phyloP scores from a whole-genome alignment of 2,797 vertebrate genomes.

The Hippopotamyrus pictus region DNA sequence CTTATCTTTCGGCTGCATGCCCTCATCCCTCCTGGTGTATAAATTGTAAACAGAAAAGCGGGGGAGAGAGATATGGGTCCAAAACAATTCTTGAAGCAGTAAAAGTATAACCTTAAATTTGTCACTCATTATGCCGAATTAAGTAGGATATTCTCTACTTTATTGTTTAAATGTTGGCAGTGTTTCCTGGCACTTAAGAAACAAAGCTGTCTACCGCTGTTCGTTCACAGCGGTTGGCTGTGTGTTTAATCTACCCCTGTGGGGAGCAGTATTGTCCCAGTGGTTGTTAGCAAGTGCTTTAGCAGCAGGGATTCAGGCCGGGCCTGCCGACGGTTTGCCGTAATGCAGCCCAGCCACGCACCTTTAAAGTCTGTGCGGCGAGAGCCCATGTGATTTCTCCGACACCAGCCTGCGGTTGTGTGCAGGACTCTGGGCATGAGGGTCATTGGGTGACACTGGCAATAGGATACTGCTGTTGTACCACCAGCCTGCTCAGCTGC shows the following conservation, averaged over 20 bases:
- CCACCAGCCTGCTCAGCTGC: not conserved
- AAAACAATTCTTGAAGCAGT: not conserved
- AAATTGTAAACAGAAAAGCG: slow-evolving; percentile 13
- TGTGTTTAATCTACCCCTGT: not conserved
- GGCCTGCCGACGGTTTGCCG: not conserved
- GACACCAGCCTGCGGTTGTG: not conserved
- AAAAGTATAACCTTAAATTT: not conserved
- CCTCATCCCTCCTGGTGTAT: slow-evolving; percentile 9
- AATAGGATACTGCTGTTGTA: not conserved
- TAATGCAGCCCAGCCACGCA: not conserved
- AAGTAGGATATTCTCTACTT: not conserved
- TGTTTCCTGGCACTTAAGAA: not conserved
- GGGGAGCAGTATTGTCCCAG: not conserved
- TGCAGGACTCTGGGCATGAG: not conserved
- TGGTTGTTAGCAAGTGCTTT: not conserved
- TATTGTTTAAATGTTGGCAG: not conserved
- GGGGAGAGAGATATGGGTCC: not conserved
- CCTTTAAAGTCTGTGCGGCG: not conserved
- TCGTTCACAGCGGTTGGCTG: not conserved
- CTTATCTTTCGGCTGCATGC: not conserved
- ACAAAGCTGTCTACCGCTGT: not conserved
- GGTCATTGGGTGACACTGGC: not conserved
- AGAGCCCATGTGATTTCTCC: not conserved
- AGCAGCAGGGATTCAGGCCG: not conserved
- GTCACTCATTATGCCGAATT: not conserved